Percentiles rank a stretch among this genome's conserved stretches.
Conservation (phyloP, 30 jellyfish, hydroid and myxozoan genomes). For the Chironex yamaguchii region DNA sequence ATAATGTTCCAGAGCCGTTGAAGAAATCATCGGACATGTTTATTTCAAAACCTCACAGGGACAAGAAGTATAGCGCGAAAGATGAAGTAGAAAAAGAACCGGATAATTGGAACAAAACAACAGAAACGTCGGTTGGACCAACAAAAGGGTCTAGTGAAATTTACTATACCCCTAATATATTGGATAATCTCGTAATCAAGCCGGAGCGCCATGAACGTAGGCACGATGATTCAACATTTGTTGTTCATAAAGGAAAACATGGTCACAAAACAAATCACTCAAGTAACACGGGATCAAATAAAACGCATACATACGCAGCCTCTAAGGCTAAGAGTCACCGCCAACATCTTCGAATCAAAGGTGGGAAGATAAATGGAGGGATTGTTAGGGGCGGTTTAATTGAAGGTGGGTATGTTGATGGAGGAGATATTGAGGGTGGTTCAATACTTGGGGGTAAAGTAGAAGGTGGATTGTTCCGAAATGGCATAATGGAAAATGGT, state of each 20-base stretch:
- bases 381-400: slow-evolving; percentile 74
- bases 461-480: slow-evolving; percentile 83
- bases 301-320: neutral
- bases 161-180: too few species aligned
- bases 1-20: neutral
- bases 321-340: neutral
- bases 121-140: neutral
- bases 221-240: neutral
- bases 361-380: slow-evolving; percentile 74
- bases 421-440: slow-evolving; percentile 93
- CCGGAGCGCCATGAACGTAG: neutral
- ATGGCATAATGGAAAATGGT: slow-evolving; percentile 86
- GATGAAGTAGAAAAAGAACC: neutral
- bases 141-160: neutral
- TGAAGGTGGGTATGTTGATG: slow-evolving; percentile 71
- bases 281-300: neutral
- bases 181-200: neutral
- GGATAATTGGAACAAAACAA: too few species aligned
- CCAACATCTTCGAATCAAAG: neutral
- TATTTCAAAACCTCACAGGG: neutral
- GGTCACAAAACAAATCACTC: neutral
- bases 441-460: slow-evolving; percentile 86
- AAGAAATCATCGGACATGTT: neutral
- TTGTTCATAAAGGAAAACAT: too few species aligned
- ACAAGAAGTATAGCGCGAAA: too few species aligned